Base-by-base conservation (phyloP, 2,888 invertebrate genomes). In the Eurytoma adleriae region DNA sequence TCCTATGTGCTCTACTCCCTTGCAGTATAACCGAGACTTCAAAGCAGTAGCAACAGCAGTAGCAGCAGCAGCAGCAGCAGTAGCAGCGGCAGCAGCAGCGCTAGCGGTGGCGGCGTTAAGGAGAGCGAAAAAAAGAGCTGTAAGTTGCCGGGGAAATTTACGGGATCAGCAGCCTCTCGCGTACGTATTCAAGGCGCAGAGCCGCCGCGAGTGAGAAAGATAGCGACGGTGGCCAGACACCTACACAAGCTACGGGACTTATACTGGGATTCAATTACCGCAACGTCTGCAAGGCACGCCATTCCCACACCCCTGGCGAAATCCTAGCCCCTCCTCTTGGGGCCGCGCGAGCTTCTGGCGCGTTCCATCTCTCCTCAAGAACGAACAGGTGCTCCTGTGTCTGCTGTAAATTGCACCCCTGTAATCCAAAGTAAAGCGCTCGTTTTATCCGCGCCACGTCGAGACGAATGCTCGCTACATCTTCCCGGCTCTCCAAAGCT, bases 361-460 rank as follows among this genome's bases (percentile, higher is more conserved):
- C 66, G 85, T 86, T 87, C 87, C 86, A 87, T 88, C 86, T 88
- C 86, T 87, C 86, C 85, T 88, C 87, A 86, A 86, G 87, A 73
- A 86, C 87, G 89, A 89, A 89, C 89, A 89, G 89, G 89, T 89
- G 89, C 88, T 88, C 87, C 84, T 85, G 85, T 86, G 89, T 88
- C 89, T 87, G 89, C 87, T 90, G 90, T 90, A 90, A 90, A 90
- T 90, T 90, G 89, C 89, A 83, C 87, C 86, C 86, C 88, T 87
- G 89, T 90, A 90, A 90, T 90, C 90, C 89, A 88, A 90, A 89
- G 89, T 89, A 90, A 90, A 90, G 89, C 90, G 90, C 87, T 88
- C 90, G 90, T 89, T 90, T 90, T 90, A 90, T 90, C 89, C 87
- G 86, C 88, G 87, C 87, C 88, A 86, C 84, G 85, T 77, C 82